Percentiles rank a stretch among this genome's conserved stretches.
phyloP scores from a whole-genome alignment of 2,113 vertebrate genomes.

The Coptodon rendalli region DNA sequence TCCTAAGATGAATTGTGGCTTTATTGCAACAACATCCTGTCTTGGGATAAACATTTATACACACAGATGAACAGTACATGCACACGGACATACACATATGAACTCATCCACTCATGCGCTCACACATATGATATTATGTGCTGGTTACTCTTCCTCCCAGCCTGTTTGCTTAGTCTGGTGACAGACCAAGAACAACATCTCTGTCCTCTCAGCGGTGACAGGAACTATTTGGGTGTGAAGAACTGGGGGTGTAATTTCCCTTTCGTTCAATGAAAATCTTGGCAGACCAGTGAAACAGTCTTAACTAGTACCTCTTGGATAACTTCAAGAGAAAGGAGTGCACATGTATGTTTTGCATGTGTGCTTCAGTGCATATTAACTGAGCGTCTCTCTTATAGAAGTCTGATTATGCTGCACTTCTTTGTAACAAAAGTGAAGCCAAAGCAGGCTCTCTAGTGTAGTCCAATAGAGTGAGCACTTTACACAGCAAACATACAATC shows the following conservation, averaged over 20 bases:
- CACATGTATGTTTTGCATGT: neutral
- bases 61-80: neutral
- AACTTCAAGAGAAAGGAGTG: neutral
- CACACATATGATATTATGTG: neutral
- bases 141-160: neutral
- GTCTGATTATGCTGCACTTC: neutral
- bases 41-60: neutral
- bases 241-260: conserved; percentile 7
- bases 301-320: conserved; percentile 4
- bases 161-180: conserved; percentile 15
- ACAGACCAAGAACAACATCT: conserved; percentile 39
- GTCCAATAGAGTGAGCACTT: neutral
- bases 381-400: neutral
- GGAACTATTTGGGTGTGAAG: conserved; percentile 47
- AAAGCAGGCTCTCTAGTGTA: neutral
- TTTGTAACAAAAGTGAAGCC: neutral
- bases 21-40: neutral
- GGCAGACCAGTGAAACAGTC: neutral
- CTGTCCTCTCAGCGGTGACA: conserved; percentile 27
- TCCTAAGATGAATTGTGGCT: neutral
- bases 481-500: neutral
- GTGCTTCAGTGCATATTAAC: neutral
- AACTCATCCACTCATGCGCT: neutral
- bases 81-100: neutral
- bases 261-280: conserved; percentile 33